phyloP scores from a whole-genome alignment of 2,797 vertebrate genomes.

The Sphenopsis melanotis region DNA sequence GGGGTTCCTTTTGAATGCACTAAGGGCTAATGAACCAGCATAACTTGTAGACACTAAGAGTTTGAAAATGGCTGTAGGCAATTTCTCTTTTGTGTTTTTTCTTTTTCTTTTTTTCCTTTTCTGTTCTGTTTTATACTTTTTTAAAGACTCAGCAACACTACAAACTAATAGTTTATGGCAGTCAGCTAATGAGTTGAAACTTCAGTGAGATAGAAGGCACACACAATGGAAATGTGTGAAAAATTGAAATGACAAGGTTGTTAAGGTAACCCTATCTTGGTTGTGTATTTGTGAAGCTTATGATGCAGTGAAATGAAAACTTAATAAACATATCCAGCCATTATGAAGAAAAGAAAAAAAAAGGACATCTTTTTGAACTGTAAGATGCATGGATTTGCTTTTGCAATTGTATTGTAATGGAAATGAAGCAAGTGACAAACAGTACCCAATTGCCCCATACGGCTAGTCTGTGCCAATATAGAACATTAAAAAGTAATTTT shows the following conservation, averaged over 20 bases:
- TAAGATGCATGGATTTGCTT: background rate
- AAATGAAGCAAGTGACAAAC: conserved; percentile 36
- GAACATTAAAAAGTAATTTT: conserved; percentile 57
- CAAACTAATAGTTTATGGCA: conserved; percentile 53
- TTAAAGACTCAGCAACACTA: background rate
- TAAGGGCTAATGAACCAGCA: background rate
- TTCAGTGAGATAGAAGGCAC: background rate
- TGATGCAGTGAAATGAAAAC: conserved; percentile 31
- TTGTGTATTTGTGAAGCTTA: conserved; percentile 36
- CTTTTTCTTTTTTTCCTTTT: background rate
- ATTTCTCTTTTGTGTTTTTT: background rate
- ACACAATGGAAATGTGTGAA: conserved; percentile 49
- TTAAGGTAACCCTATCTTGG: conserved; percentile 45
- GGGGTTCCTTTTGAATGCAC: background rate
- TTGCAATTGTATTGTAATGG: background rate
- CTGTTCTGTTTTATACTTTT: background rate
- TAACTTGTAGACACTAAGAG: background rate
- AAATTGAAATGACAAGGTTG: conserved; percentile 61
- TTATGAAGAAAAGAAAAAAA: background rate
- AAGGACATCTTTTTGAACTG: background rate
- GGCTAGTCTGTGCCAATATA: background rate
- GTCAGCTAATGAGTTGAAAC: conserved; percentile 58
- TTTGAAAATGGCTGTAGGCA: background rate
- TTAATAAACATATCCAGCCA: conserved; percentile 27
- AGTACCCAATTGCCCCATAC: background rate